Evolutionary conservation across 2,113 vertebrate species (phyloP).

Genomic region (Oncorhynchus gorbuscha): DNA sequence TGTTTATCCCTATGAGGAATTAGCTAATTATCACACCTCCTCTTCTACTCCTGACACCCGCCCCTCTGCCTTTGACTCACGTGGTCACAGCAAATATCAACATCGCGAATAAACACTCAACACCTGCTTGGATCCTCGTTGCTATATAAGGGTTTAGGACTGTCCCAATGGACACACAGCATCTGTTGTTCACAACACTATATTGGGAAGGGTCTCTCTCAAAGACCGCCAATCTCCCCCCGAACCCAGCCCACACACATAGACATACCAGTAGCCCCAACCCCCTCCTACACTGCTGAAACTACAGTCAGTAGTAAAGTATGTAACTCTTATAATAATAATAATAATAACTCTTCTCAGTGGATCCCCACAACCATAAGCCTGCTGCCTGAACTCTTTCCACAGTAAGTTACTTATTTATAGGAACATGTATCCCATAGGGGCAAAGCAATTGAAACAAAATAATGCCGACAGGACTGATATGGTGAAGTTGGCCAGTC

Average conservation of each 20-base stretch:
- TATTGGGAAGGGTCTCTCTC: not conserved
- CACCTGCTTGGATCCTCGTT: not conserved
- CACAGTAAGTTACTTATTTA: slow-evolving; percentile 47
- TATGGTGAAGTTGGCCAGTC: slow-evolving; percentile 1
- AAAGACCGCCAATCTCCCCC: not conserved
- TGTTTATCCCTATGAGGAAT: no score
- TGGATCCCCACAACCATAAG: not conserved
- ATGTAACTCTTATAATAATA: no score
- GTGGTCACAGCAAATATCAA: not conserved
- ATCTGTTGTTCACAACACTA: not conserved
- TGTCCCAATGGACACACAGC: not conserved
- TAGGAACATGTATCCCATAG: slow-evolving; percentile 34
- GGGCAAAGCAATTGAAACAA: slow-evolving; percentile 46
- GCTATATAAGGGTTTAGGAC: not conserved
- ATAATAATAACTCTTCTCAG: not conserved
- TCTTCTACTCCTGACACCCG: no score
- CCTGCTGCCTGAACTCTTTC: slow-evolving; percentile 18
- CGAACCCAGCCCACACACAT: no score
- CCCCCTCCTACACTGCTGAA: no score
- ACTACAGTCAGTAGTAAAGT: no score
- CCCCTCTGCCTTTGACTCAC: no score
- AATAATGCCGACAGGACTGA: slow-evolving; percentile 30
- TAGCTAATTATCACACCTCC: no score
- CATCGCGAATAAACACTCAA: not conserved
- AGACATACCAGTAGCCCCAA: no score